These are phyloP conservation scores for Heterodera schachtii DNA, from an alignment of 1,140 invertebrate genomes.

Conservation along the genomic window DNA sequence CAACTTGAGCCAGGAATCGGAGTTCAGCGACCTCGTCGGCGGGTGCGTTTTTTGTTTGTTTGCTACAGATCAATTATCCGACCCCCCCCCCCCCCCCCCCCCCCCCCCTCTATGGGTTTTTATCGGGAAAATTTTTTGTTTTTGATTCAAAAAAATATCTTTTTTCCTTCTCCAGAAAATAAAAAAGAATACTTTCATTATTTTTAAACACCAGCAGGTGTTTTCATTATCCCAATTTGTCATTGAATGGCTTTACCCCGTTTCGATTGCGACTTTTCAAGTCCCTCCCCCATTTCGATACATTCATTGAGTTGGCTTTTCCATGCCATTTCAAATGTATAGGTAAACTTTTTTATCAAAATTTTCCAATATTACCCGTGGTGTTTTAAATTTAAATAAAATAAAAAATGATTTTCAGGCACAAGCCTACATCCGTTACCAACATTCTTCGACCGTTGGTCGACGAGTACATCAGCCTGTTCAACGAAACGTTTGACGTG, in stretches of 20 bases:
- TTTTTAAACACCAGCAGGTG: too few species aligned
- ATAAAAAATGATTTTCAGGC: slow-evolving; percentile 69
- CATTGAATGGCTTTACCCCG: too few species aligned
- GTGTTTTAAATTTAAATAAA: not conserved
- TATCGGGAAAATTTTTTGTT: slow-evolving; percentile 16
- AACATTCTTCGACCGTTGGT: slow-evolving; percentile 79
- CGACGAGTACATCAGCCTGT: slow-evolving; percentile 83
- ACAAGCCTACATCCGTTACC: slow-evolving; percentile 90
- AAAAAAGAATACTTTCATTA: not conserved
- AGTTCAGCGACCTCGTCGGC: slow-evolving; percentile 90
- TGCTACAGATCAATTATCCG: too few species aligned
- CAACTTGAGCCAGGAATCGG: slow-evolving; percentile 99
- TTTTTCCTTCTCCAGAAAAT: not conserved
- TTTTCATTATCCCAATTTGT: too few species aligned
- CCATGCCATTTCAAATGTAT: too few species aligned
- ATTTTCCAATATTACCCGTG: too few species aligned
- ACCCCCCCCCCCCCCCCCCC: too few species aligned
- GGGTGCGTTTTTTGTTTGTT: slow-evolving; percentile 71
- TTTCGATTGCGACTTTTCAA: too few species aligned
- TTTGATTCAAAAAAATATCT: too few species aligned
- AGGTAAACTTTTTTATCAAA: too few species aligned
- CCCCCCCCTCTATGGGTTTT: slow-evolving; percentile 17
- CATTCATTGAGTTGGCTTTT: too few species aligned
- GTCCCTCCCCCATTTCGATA: too few species aligned
- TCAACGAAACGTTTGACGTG: slow-evolving; percentile 77